These are phyloP conservation scores for Ormyrus labotus DNA, from an alignment of 2,888 invertebrate genomes.

Conservation along the genomic window DNA sequence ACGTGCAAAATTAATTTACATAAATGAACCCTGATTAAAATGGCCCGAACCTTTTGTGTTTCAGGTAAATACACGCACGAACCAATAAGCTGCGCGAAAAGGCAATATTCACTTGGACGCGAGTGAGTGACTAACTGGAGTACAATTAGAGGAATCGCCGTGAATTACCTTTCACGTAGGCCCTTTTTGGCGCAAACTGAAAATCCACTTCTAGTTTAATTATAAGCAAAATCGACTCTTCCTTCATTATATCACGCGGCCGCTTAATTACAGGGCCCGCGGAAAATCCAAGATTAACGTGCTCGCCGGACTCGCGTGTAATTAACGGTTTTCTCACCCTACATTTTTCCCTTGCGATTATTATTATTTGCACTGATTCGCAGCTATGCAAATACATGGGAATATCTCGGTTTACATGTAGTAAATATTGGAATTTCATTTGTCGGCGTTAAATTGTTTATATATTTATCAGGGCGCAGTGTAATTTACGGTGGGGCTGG, in stretches of 20 bases:
- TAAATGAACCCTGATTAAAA: slow-evolving; percentile 27
- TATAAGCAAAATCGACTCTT: slow-evolving; percentile 19
- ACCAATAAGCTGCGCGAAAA: not conserved
- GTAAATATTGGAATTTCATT: slow-evolving; percentile 6
- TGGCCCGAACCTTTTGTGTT: slow-evolving; percentile 36
- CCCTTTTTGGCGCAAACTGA: not conserved
- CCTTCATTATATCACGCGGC: not conserved
- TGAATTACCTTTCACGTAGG: not conserved
- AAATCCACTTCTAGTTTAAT: slow-evolving; percentile 28
- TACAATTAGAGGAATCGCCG: not conserved
- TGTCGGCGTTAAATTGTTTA: not conserved
- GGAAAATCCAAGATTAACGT: slow-evolving; percentile 52
- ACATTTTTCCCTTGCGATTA: not conserved
- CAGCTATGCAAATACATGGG: too few relatives aligned
- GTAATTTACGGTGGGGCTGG: not conserved
- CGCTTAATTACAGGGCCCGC: slow-evolving; percentile 47
- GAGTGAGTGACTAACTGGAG: slow-evolving; percentile 18
- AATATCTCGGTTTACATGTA: too few relatives aligned
- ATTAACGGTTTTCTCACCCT: slow-evolving; percentile 12
- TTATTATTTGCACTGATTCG: not conserved
- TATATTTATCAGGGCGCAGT: not conserved
- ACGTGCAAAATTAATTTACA: not conserved
- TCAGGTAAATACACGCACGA: slow-evolving; percentile 40
- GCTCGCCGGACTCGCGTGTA: slow-evolving; percentile 8
- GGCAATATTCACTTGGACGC: not conserved